Base-by-base conservation (phyloP, 1,140 invertebrate species). In the Bombus soroeensis region DNA sequence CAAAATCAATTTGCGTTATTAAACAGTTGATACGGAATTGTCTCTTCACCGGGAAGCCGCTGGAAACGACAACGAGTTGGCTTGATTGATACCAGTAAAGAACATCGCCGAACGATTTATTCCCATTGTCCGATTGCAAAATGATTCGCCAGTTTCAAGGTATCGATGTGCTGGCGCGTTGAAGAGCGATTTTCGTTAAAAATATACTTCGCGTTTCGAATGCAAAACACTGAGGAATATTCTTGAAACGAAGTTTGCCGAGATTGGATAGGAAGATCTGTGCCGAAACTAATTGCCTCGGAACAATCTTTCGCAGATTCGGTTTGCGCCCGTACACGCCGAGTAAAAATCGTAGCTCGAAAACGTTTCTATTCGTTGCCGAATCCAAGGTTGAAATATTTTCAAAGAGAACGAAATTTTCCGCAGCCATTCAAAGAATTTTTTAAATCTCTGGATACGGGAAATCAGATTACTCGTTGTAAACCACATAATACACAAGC, bases 1-100 rank as follows among this genome's bases (percentile, higher is more conserved):
- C 41, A 39, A 32, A 83, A 78, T 77, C 64, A 83, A 78, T 83
- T 78, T 77, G 15, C 28, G 72, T 82, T 82, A 76, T 75, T 75
- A 75, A 82, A 74, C 28, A 77, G 39, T 77, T 32, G 57, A 77
- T 62, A 62, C 34, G 18, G 47, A 68, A 25, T 37, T 10, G 57
- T 68, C 28, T 12, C n/a, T 22, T 28, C 13, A 3, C 13, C 1
- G 4, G 28, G 3, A 76, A 18, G 32, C 1, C 3, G 25, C 4
- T 32, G 18, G 25, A 32, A 41, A n/a, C 39, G 37, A 68, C 13
- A 22, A 47, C 39, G 41, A 47, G 32, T 80, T 47, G 3, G 64
- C 6, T 76, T 37, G 25, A 75, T 74, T 37, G 28, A 53, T 76
- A 39, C 25, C 22, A n/a, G 74, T 8, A 15, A 53, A 37, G 22